Base-by-base conservation (phyloP, 2,797 vertebrate species). In the Brachymystax lenok region DNA sequence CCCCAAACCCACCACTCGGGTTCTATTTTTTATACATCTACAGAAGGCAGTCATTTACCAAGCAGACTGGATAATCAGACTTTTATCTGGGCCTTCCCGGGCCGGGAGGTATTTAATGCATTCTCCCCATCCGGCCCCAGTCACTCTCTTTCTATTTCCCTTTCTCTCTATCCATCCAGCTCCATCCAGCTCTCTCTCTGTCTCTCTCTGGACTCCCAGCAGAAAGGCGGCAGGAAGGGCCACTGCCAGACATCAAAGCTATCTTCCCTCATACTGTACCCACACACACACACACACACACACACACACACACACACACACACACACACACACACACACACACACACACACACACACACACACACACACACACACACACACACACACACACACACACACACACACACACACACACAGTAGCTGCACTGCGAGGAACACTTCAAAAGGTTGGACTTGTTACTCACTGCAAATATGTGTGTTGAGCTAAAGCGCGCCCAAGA, bases 381-480 rank as follows among this genome's bases (percentile, higher is more conserved):
- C 28, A 54, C 74, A 75, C 74, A 40, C 74, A 8, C 10, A 24
- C 67, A 61, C 67, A 61, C 56, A 59, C 67, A 76, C 67, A 46
- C 74, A 12, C 5, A 27, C 68, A 63, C 68, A 61, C 56, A 24
- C 50, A 67, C 63, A 59, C 52, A 50, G n/a, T 61, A 46, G 40
- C 68, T 61, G 21, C 68, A 76, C 86, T 84, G 84, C 67, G 79
- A 88, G 85, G 79, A 77, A 86, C 82, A 89, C 88, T 90, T 90
- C 87, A 88, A 89, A 73, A 87, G 85, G 82, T 82, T 83, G 87
- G 85, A 83, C 78, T 85, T 88, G 84, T 87, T 87, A 83, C 85
- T 77, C 76, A 78, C 81, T 73, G 82, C 80, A 86, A 90, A 88
- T 89, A 77, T 88, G 86, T 88, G 86, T 88, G 86, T 85, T 89